phyloP scores from a whole-genome alignment of 2,888 invertebrate species.

The Hoplodrina blanda region DNA sequence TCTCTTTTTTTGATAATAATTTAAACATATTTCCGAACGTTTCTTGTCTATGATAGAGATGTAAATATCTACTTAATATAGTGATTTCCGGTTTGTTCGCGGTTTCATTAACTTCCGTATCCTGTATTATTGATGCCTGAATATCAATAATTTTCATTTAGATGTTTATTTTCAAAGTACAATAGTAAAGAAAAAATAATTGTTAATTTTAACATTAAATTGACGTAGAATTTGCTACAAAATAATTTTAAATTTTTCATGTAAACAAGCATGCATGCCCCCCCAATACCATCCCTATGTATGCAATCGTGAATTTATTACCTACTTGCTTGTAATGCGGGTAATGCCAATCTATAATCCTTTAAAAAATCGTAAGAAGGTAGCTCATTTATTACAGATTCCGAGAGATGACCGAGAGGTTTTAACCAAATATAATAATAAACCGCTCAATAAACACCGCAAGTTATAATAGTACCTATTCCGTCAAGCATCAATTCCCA shows the following conservation, averaged over 20 bases:
- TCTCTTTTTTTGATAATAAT: background rate
- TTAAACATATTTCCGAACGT: constrained; percentile 65
- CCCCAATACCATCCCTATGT: too few relatives aligned
- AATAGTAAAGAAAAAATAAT: background rate
- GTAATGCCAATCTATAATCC: background rate
- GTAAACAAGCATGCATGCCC: background rate
- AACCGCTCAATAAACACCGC: background rate
- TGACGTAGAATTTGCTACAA: background rate
- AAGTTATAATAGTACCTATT: background rate
- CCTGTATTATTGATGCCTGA: constrained; percentile 47
- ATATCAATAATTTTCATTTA: constrained; percentile 10
- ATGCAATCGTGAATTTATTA: background rate
- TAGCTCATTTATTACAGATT: background rate
- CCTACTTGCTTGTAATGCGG: background rate
- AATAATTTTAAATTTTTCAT: background rate
- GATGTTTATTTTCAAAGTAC: background rate
- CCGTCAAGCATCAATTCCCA: background rate
- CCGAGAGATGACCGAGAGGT: too few relatives aligned
- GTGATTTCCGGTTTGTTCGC: constrained; percentile 79
- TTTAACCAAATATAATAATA: too few relatives aligned
- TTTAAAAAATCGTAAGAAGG: background rate
- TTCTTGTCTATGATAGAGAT: constrained; percentile 74
- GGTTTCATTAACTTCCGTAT: constrained; percentile 77
- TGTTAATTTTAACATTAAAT: constrained; percentile 4
- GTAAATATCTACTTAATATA: constrained; percentile 47